Conservation (phyloP, 2,888 invertebrate genomes). For the Stramonita haemastoma region DNA sequence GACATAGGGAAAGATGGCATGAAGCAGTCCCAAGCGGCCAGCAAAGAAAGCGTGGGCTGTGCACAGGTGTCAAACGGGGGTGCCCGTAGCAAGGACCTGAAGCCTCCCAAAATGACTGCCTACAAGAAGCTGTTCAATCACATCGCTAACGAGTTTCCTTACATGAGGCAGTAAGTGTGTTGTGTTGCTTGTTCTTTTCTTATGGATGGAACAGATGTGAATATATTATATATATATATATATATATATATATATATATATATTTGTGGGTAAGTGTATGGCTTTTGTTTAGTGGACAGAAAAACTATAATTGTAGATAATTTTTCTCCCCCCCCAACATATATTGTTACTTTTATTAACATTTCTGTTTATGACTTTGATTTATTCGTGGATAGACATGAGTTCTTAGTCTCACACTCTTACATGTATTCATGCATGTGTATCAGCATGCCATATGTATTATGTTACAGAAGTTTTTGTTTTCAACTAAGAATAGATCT, state of each 20-base stretch:
- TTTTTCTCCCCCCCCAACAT: too few relatives aligned
- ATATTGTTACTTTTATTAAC: too few relatives aligned
- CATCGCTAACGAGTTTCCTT: neutral
- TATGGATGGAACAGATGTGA: neutral
- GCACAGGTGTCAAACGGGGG: neutral
- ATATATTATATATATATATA: neutral
- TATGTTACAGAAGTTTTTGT: too few relatives aligned
- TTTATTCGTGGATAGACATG: too few relatives aligned
- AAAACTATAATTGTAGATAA: too few relatives aligned
- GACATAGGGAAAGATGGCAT: constrained; percentile 2
- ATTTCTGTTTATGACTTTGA: too few relatives aligned
- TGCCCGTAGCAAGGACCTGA: neutral
- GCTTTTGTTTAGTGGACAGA: too few relatives aligned
- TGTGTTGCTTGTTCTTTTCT: neutral
- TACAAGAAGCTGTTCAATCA: constrained; percentile 17
- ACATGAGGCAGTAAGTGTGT: neutral
- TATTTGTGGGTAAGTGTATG: neutral
- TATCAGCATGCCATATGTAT: too few relatives aligned
- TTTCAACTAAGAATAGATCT: too few relatives aligned
- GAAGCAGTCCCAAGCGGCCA: neutral
- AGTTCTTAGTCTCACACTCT: too few relatives aligned
- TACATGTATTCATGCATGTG: too few relatives aligned
- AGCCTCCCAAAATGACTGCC: neutral
- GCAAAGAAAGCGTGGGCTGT: neutral
- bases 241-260: neutral